Base-by-base conservation (phyloP, 2,113 vertebrate species). In the Petrocephalus microphthalmus region DNA sequence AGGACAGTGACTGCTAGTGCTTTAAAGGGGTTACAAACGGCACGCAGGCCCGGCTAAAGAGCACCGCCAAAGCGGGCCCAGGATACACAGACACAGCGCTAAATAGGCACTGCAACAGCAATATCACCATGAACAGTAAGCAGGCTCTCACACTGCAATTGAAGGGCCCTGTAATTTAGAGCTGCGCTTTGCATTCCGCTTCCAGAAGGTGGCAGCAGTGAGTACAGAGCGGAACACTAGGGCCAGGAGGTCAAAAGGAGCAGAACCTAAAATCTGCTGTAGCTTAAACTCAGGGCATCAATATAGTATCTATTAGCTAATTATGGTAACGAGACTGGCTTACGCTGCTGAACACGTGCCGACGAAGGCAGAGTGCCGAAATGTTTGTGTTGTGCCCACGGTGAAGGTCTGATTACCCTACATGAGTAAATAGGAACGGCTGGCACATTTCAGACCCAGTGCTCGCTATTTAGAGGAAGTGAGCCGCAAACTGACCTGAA, bases 401-500 rank as follows among this genome's bases (percentile, higher is more conserved):
- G 60, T 29, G 60, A 67, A 5, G 25, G 8, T 54, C 52, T 13
- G 3, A 3, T 42, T 42, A 42, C 42, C 42, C 42, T 42, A 42
- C 3, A 3, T 42, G 42, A 42, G 3, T 42, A 3, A 42, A 42
- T 42, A 42, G 42, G 42, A 42, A 42, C n/a, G 2, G 2, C 37
- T 29, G 2, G 4, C 29, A 7, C 25, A 42, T 42, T 78, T 19
- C 1, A 29, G 37, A 42, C 1, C 29, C 33, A 5, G 19, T 19
- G 19, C 37, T 22, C 17, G 5, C 7, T 42, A 15, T 22, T 3
- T 20, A 20, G 20, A 83, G 7, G 3, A 45, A 7, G 10, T 22
- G 19, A n/a, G 52, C 7, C 8, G 0, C 90, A 84, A 87, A 94
- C 95, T 94, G 71, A 99, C 97, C 97, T 98, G 98, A 37, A 99